Evolutionary conservation across 2,888 invertebrate genomes (phyloP), one percentile per base, ranked within the genome.

Genomic region (Lordiphosa andalusiaca): DNA sequence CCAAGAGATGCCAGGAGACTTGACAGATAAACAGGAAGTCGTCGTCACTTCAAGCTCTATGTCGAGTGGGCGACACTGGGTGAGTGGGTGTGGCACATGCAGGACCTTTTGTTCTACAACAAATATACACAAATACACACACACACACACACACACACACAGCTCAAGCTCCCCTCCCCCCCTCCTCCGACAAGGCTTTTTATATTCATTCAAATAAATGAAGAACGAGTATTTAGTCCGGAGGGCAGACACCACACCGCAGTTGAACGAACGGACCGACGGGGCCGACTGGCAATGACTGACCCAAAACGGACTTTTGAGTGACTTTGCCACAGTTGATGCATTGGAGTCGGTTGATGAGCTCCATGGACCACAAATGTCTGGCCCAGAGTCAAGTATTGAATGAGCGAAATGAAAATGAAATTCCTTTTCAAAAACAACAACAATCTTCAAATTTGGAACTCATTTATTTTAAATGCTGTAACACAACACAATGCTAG

Each of bases 191-290:
- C 25, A n/a, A 48, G 30, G n/a, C 47, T 42, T 53, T 84, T 65
- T 68, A 69, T 76, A 78, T 85, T 86, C 85, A 83, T 30, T 84
- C 72, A 75, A 83, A 82, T 80, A 86, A 83, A 83, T 86, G 73
- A 83, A 80, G 85, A 65, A 65, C 66, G 46, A 55, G 62, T 74
- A 80, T 84, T 86, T 85, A 85, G 84, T 60, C 30, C 30, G 7
- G 65, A 65, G 75, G 50, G 57, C 60, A 70, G 64, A 71, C 84
- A 53, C 50, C 49, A 46, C 52, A 52, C 59, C 70, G 49, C 80
- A 82, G 53, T 21, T n/a, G n/a, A 19, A 30, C 23, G 35, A 6
- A 13, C 25, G 6, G 25, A 23, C 23, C 23, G 23, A 7, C 6
- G 7, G 19, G 36, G 7, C 13, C 16, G 37, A 9, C 21, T 53